A percentile compares a stretch with the other conserved stretches of the same genome.
Evolutionary conservation across 1,140 invertebrate species (phyloP).

Genomic region (Philopotamus ludificatus): DNA sequence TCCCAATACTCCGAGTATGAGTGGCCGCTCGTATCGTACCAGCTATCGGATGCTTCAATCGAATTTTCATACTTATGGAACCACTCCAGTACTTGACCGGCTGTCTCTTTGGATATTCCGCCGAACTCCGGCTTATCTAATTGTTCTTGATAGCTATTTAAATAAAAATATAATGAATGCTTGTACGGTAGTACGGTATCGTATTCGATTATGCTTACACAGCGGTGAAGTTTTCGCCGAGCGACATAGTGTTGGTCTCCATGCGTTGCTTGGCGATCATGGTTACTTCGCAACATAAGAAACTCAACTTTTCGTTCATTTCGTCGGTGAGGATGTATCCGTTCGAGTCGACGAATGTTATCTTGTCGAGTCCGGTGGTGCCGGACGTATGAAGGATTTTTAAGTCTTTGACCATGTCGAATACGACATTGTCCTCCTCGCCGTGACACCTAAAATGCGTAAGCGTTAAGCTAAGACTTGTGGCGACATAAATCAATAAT

Average conservation of each 20-base stretch:
- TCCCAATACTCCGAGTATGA: conserved; percentile 57
- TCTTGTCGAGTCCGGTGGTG: conserved; percentile 31
- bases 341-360: background rate
- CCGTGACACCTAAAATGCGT: conserved; percentile 61
- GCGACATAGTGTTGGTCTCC: conserved; percentile 45
- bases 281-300: background rate
- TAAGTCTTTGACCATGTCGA: conserved; percentile 55
- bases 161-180: no score
- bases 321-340: conserved; percentile 1
- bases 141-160: conserved; percentile 37
- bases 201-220: conserved; percentile 45
- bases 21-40: conserved; percentile 60
- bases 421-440: conserved; percentile 63
- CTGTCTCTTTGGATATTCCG: conserved; percentile 42
- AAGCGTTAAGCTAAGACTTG: no score
- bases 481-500: no score
- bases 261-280: conserved; percentile 38
- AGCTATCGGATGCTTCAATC: conserved; percentile 60
- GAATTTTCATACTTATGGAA: conserved; percentile 58
- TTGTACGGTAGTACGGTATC: background rate
- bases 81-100: conserved; percentile 56
- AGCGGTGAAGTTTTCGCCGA: conserved; percentile 53
- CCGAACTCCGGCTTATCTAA: conserved; percentile 41
- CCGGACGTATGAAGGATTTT: conserved; percentile 46
- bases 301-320: background rate